Evolutionary conservation across 2,797 vertebrate genomes (phyloP).

Genomic region (Scolopax bukidnonensis): DNA sequence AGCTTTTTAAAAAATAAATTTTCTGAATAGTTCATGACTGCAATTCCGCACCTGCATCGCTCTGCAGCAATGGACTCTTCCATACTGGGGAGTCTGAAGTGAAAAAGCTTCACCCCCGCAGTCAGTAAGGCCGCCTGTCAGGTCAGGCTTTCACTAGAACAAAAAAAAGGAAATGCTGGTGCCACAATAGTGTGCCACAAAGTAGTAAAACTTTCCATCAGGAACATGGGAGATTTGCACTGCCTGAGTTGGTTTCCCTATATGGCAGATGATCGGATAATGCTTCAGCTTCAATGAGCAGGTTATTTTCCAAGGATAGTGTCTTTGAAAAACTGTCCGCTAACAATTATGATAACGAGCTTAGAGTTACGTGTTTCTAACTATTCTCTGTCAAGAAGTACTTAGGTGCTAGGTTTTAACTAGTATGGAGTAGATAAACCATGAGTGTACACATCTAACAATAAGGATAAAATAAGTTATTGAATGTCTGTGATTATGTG

Average conservation of each 20-base stretch:
- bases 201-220: background rate
- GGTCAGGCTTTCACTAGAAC: background rate
- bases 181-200: rapidly evolving
- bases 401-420: background rate
- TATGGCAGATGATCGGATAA: background rate
- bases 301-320: background rate
- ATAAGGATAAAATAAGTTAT: background rate
- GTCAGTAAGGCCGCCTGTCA: background rate
- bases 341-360: background rate
- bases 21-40: background rate
- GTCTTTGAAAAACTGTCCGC: background rate
- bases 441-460: background rate
- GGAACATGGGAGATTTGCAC: background rate
- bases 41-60: background rate
- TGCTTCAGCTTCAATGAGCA: background rate
- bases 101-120: background rate
- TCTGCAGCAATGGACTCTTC: background rate
- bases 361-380: background rate
- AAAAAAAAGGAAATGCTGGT: background rate
- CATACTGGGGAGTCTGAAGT: background rate
- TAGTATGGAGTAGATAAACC: background rate
- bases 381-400: background rate
- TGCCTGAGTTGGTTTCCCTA: background rate
- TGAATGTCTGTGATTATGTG: background rate
- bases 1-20: background rate